These are phyloP conservation scores for Chaenocephalus aceratus DNA, from an alignment of 2,113 vertebrate genomes.

Conservation along the genomic window DNA sequence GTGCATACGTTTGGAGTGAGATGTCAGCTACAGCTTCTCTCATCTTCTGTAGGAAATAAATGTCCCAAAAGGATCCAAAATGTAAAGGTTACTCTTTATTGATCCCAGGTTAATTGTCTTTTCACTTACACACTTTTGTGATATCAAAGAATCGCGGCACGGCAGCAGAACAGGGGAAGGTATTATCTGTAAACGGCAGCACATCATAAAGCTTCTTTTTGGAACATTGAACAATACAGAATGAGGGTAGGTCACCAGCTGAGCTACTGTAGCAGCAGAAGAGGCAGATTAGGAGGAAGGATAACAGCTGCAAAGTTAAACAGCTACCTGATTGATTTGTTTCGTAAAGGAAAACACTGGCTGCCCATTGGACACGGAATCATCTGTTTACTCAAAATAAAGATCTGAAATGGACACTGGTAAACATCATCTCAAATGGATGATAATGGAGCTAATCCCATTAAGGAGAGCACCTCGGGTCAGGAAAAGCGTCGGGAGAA, in stretches of 20 bases:
- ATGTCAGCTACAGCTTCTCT: not conserved
- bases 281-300: slow-evolving; percentile 16
- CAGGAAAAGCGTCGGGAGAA: slow-evolving; percentile 37
- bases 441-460: not conserved
- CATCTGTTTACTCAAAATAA: slow-evolving; percentile 46
- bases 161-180: not conserved
- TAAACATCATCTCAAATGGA: slow-evolving; percentile 6
- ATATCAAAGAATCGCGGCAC: slow-evolving; percentile 1
- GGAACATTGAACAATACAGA: slow-evolving; percentile 14
- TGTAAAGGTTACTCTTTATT: not conserved
- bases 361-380: slow-evolving; percentile 21
- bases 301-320: slow-evolving; percentile 72
- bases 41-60: not conserved
- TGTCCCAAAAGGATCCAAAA: not conserved
- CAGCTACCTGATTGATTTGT: slow-evolving; percentile 58
- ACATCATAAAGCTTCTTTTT: slow-evolving; percentile 17
- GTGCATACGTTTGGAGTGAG: not conserved
- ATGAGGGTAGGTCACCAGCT: slow-evolving; percentile 14
- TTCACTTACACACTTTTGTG: not conserved
- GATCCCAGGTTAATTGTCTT: not conserved
- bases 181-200: not conserved
- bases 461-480: slow-evolving; percentile 1
- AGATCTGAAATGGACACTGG: not conserved
- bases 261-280: too few relatives aligned
- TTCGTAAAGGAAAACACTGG: slow-evolving; percentile 44